Evolutionary conservation across 1,140 invertebrate species (phyloP).

Genomic region (Neodiprion pinetum): DNA sequence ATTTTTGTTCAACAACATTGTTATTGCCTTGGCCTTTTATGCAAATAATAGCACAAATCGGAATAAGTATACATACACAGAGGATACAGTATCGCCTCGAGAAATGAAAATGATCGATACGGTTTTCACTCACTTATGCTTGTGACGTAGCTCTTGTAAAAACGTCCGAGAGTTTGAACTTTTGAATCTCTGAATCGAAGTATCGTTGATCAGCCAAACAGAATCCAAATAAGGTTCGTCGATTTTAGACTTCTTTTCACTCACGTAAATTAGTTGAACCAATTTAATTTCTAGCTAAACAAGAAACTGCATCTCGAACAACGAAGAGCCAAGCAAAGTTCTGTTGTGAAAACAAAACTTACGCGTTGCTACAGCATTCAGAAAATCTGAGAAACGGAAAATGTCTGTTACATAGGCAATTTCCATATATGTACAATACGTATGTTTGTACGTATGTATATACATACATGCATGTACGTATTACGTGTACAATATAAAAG

Average conservation of each 20-base stretch:
- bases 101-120: too few species aligned
- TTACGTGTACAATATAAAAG: too few species aligned
- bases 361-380: not conserved
- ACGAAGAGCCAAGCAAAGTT: not conserved
- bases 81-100: too few species aligned
- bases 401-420: not conserved
- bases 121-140: not conserved
- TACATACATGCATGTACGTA: too few species aligned
- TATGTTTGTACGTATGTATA: too few species aligned
- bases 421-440: not conserved
- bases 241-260: not conserved
- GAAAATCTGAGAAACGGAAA: not conserved
- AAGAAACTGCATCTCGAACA: not conserved
- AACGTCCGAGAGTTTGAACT: not conserved
- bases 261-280: not conserved
- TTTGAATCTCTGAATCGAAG: not conserved
- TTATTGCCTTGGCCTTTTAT: too few species aligned
- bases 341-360: constrained; percentile 7
- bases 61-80: too few species aligned
- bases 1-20: too few species aligned
- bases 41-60: too few species aligned
- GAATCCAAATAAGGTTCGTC: not conserved
- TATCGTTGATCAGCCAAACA: not conserved
- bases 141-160: not conserved
- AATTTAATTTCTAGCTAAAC: constrained; percentile 6